A percentile compares a stretch with the other conserved stretches of the same genome.
Conservation (phyloP, 2,888 invertebrate genomes). For the Drosophila koepferae region DNA sequence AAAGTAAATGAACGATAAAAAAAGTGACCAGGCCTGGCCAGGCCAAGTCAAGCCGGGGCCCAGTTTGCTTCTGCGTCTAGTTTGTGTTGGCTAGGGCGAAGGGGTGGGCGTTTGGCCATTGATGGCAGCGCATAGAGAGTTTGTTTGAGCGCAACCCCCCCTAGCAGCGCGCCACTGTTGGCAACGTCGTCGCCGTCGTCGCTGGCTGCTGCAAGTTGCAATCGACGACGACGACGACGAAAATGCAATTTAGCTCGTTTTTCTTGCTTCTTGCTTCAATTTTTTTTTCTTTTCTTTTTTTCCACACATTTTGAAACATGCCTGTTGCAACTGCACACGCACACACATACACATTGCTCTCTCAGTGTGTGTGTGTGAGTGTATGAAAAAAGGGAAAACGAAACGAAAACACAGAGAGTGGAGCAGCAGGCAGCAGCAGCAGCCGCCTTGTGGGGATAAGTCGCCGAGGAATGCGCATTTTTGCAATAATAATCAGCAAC, state of each 20-base stretch:
- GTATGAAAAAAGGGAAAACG: slow-evolving; percentile 79
- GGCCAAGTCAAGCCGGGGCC: slow-evolving; percentile 44
- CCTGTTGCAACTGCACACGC: slow-evolving; percentile 46
- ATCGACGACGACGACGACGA: slow-evolving; percentile 68
- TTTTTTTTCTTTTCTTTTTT: slow-evolving; percentile 46
- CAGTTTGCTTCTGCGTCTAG: slow-evolving; percentile 29
- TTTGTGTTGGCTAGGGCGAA: slow-evolving; percentile 21
- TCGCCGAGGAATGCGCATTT: slow-evolving; percentile 80
- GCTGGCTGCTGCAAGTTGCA: slow-evolving; percentile 63
- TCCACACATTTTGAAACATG: slow-evolving; percentile 61
- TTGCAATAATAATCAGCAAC: slow-evolving; percentile 83
- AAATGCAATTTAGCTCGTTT: slow-evolving; percentile 81
- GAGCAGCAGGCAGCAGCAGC: slow-evolving; percentile 55
- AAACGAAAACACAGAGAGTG: slow-evolving; percentile 72
- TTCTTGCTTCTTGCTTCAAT: slow-evolving; percentile 77
- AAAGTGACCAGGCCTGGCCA: slow-evolving; percentile 70
- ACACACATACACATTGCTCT: slow-evolving; percentile 2
- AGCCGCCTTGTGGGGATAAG: slow-evolving; percentile 72
- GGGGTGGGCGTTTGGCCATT: slow-evolving; percentile 50
- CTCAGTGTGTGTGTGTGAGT: slow-evolving; percentile 22
- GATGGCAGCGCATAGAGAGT: slow-evolving; percentile 30
- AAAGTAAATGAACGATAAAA: slow-evolving; percentile 80
- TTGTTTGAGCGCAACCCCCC: slow-evolving; percentile 27
- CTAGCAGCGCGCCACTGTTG: slow-evolving; percentile 57
- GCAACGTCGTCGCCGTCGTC: slow-evolving; percentile 33